These are phyloP conservation scores for Phocoena sinus DNA, from an alignment of 2,113 vertebrate species.

Conservation along the genomic window DNA sequence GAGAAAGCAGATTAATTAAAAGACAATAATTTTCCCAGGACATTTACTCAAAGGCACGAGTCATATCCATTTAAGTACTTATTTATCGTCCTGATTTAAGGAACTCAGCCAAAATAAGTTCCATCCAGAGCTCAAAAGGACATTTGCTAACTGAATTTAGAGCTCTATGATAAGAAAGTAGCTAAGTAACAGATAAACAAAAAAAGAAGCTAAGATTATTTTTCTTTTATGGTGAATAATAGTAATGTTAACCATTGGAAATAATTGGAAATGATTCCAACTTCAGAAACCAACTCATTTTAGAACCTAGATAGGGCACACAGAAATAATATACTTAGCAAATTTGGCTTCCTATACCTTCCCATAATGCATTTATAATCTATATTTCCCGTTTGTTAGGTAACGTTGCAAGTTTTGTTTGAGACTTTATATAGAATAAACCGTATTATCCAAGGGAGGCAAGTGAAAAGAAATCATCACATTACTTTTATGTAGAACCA, in stretches of 20 bases:
- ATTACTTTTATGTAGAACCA: not conserved
- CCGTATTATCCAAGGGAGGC: not conserved
- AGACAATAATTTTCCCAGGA: not conserved
- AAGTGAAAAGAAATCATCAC: not conserved
- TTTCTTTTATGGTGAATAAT: not conserved
- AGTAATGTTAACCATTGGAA: not conserved
- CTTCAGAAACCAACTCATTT: not conserved
- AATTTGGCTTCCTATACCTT: not conserved
- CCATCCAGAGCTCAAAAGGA: not conserved
- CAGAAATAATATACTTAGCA: not conserved
- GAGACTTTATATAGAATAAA: not conserved
- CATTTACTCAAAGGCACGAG: not conserved
- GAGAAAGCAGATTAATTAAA: not conserved
- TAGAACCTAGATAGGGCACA: not conserved
- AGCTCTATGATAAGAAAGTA: not conserved
- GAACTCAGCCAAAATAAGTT: constrained; percentile 10
- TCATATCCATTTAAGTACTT: not conserved
- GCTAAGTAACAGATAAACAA: not conserved
- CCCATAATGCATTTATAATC: not conserved
- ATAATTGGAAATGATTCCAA: not conserved
- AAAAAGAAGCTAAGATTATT: not conserved
- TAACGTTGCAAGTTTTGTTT: not conserved
- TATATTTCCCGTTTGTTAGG: not conserved
- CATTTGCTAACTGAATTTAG: not conserved
- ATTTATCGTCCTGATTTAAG: not conserved